These are phyloP conservation scores for Oncorhynchus gorbuscha DNA, from an alignment of 2,113 vertebrate genomes.

Conservation along the genomic window DNA sequence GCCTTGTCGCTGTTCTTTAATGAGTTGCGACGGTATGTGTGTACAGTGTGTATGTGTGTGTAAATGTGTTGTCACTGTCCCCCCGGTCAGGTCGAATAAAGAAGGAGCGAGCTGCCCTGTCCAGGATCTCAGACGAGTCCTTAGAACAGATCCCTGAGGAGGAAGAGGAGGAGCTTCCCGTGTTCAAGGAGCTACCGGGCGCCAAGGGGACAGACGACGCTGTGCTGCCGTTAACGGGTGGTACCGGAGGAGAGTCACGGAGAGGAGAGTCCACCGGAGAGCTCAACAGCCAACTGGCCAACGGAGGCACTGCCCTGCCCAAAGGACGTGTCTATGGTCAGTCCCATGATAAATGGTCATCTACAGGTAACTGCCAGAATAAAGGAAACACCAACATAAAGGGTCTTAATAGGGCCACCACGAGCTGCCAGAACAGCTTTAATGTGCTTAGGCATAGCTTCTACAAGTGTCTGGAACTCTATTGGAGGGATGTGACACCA, in stretches of 20 bases:
- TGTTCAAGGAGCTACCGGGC: conserved; percentile 95
- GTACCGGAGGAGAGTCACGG: conserved; percentile 39
- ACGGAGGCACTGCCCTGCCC: conserved; percentile 80
- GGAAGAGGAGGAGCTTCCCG: conserved; percentile 82
- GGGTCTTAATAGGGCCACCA: too few relatives aligned
- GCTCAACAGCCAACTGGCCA: conserved; percentile 76
- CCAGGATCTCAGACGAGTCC: conserved; percentile 90
- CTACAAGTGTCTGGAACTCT: too few relatives aligned
- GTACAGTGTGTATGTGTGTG: neutral
- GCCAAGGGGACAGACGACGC: conserved; percentile 86
- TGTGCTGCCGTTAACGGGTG: conserved; percentile 83
- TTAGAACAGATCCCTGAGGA: conserved; percentile 91
- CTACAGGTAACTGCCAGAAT: too few relatives aligned
- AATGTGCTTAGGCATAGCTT: too few relatives aligned
- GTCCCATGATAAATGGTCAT: neutral
- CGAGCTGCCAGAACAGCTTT: too few relatives aligned
- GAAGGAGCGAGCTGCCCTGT: conserved; percentile 86
- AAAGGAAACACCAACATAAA: too few relatives aligned
- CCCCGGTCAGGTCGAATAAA: conserved; percentile 82
- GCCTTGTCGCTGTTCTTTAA: too few relatives aligned
- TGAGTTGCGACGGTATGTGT: too few relatives aligned
- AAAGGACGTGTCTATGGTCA: conserved; percentile 82
- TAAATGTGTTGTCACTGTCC: neutral
- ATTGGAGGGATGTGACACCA: too few relatives aligned
- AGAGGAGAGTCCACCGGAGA: conserved; percentile 75